Evolutionary conservation across 2,888 invertebrate genomes (phyloP).

Genomic region (Monopis laevigella): DNA sequence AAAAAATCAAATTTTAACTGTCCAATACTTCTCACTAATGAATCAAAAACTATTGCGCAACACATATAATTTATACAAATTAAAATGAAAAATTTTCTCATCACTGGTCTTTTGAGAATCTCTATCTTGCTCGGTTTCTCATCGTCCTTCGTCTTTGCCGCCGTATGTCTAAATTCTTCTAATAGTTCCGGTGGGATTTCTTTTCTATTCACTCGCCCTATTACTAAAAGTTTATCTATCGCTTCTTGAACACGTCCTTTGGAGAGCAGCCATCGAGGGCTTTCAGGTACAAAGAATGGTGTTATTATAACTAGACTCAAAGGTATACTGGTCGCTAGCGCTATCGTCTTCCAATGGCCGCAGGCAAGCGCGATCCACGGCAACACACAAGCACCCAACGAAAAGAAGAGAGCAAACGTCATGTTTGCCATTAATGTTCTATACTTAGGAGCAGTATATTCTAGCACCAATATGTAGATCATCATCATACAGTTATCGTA

Average conservation of each 20-base stretch:
- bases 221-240: conserved; percentile 29
- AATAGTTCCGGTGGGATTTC: conserved; percentile 29
- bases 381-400: conserved; percentile 26
- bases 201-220: conserved; percentile 36
- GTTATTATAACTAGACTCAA: conserved; percentile 30
- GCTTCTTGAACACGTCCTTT: conserved; percentile 38
- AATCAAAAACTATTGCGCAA: conserved; percentile 35
- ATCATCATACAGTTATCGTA: conserved; percentile 50
- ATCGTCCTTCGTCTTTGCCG: conserved; percentile 20
- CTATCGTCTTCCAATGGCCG: conserved; percentile 38
- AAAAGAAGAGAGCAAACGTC: conserved; percentile 38
- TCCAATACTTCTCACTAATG: conserved; percentile 37
- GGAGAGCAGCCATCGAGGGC: conserved; percentile 39
- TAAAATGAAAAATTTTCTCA: conserved; percentile 33
- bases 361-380: conserved; percentile 45
- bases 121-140: conserved; percentile 26
- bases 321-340: conserved; percentile 39
- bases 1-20: conserved; percentile 40
- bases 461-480: conserved; percentile 35
- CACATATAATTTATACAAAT: conserved; percentile 36
- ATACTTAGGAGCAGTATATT: conserved; percentile 43
- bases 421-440: conserved; percentile 40
- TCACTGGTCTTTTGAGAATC: conserved; percentile 29
- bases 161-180: conserved; percentile 30
- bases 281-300: conserved; percentile 37